phyloP scores from a whole-genome alignment of 2,888 invertebrate genomes.

The Cerastoderma edule region DNA sequence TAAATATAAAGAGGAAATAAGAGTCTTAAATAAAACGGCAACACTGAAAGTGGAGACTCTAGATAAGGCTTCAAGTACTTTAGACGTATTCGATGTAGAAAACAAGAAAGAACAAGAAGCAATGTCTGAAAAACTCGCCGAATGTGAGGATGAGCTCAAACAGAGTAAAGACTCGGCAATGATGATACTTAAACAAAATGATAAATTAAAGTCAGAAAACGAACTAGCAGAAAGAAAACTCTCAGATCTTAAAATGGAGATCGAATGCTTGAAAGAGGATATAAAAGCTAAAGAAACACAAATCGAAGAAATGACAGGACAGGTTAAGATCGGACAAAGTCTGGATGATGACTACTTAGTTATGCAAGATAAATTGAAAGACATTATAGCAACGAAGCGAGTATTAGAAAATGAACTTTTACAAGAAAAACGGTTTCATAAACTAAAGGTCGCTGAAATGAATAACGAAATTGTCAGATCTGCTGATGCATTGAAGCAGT shows the following conservation, averaged over 20 bases:
- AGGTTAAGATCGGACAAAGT: constrained; percentile 34
- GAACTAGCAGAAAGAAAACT: constrained; percentile 34
- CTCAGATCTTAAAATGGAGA: constrained; percentile 38
- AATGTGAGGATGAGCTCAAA: constrained; percentile 37
- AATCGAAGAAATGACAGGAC: constrained; percentile 40
- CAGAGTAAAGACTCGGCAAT: constrained; percentile 40
- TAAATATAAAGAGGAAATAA: constrained; percentile 45
- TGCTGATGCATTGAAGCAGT: constrained; percentile 30
- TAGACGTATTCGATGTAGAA: constrained; percentile 42
- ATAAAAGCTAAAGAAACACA: constrained; percentile 31
- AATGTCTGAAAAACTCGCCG: constrained; percentile 25
- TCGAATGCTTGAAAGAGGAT: constrained; percentile 32
- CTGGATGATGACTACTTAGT: constrained; percentile 43
- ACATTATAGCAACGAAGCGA: constrained; percentile 40
- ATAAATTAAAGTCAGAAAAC: constrained; percentile 42
- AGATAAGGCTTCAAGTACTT: constrained; percentile 44
- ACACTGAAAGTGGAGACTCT: constrained; percentile 38
- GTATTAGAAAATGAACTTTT: constrained; percentile 50
- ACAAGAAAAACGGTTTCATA: constrained; percentile 49
- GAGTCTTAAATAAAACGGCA: constrained; percentile 45
- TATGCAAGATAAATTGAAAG: constrained; percentile 49
- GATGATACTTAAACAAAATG: constrained; percentile 48
- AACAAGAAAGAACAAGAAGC: constrained; percentile 27
- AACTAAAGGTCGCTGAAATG: constrained; percentile 44
- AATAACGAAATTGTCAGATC: constrained; percentile 38